phyloP scores from a whole-genome alignment of 2,113 vertebrate genomes.

The Eurystomus gularis region DNA sequence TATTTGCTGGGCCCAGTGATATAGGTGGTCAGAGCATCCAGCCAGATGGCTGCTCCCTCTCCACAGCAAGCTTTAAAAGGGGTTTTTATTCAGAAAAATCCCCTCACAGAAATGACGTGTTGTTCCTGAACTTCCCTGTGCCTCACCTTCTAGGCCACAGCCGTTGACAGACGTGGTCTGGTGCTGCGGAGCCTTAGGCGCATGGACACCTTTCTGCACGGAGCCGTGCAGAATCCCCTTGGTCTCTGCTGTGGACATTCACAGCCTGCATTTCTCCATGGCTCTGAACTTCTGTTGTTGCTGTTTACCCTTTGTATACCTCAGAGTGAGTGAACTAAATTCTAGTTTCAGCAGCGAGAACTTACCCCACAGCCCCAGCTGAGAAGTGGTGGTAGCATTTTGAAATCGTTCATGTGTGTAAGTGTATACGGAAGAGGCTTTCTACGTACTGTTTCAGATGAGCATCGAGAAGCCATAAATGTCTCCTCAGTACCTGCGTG shows the following conservation, averaged over 20 bases:
- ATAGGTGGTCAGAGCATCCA: neutral
- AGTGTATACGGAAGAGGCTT: neutral
- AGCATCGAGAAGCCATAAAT: neutral
- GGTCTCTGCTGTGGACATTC: rapidly evolving
- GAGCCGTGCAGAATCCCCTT: neutral
- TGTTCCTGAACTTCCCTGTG: rapidly evolving
- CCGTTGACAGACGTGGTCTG: rapidly evolving
- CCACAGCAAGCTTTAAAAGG: neutral
- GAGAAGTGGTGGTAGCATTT: neutral
- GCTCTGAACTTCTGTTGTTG: too few species aligned
- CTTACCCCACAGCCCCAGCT: neutral
- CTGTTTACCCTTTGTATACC: neutral
- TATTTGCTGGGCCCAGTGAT: rapidly evolving
- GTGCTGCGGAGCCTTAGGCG: rapidly evolving
- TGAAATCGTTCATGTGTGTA: neutral
- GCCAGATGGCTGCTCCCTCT: neutral
- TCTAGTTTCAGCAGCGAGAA: neutral
- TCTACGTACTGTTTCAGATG: neutral
- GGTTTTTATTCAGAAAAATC: neutral
- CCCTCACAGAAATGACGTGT: too few species aligned
- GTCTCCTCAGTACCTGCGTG: neutral
- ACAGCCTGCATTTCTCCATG: rapidly evolving
- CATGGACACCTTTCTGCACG: rapidly evolving
- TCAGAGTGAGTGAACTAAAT: neutral
- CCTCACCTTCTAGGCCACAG: neutral